Conservation (phyloP, 1,140 invertebrate species). For the Procambarus virginalis region DNA sequence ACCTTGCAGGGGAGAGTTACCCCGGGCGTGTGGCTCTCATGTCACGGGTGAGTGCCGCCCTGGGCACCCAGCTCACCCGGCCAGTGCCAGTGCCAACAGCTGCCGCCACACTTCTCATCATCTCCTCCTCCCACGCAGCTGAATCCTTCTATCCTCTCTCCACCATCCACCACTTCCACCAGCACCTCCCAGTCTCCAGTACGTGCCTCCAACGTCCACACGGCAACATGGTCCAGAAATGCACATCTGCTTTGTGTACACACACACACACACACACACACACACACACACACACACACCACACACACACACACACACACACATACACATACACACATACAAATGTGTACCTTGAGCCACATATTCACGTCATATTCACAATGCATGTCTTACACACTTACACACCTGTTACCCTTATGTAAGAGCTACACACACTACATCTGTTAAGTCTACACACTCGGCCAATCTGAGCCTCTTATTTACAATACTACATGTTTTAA, state of each 20-base stretch:
- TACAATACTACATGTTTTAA: too few species aligned
- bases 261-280: background rate
- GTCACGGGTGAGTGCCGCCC: constrained; percentile 34
- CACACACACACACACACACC: background rate
- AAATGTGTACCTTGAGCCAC: background rate
- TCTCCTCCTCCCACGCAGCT: constrained; percentile 52
- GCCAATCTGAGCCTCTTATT: too few species aligned
- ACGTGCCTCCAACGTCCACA: background rate
- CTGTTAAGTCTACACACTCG: too few species aligned
- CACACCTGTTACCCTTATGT: too few species aligned
- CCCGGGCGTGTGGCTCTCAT: constrained; percentile 44
- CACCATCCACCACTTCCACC: constrained; percentile 58
- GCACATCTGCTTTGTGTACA: background rate
- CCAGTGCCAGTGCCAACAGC: constrained; percentile 33
- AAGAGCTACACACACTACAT: too few species aligned
- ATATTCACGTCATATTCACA: too few species aligned
- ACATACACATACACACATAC: constrained; percentile 1
- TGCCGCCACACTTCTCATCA: constrained; percentile 56
- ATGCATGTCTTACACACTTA: too few species aligned
- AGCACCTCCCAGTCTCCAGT: constrained; percentile 45
- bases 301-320: background rate
- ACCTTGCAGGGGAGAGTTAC: constrained; percentile 50
- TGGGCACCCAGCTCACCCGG: constrained; percentile 41
- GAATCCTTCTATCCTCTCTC: constrained; percentile 54
- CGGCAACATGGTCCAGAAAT: background rate